Base-by-base conservation (phyloP, 2,113 vertebrate genomes). In the Pogona vitticeps region DNA sequence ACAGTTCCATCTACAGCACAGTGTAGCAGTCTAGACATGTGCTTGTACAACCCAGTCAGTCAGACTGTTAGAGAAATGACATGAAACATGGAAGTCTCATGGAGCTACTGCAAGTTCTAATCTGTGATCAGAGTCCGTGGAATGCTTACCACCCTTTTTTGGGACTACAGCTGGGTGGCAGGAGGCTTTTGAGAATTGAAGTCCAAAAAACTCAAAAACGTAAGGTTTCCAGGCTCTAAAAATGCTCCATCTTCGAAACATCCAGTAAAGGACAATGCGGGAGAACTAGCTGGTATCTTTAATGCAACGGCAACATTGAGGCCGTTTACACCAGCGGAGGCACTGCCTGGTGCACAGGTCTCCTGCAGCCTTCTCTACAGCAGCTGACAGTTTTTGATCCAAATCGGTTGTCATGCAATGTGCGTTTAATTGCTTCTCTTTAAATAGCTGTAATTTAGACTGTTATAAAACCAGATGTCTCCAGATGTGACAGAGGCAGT, bases 391-490 rank as follows among this genome's bases (percentile, higher is more conserved):
- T 59, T 31, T 10, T 31, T 10, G 6, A n/a, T 61, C 46, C 36
- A 28, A 70, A 52, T 46, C 28, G 6, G 14, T 28, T 14, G 33
- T 40, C 13, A 68, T 63, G 68, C 33, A 42, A 18, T 20, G 26
- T 6, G 6, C 20, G 36, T 38, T 77, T 76, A 83, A 42, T 77
- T 23, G 31, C 56, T 59, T 78, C 72, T 83, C 61, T 71, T 78
- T 83, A 88, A 86, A 86, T 80, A 75, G 52, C 73, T 76, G 65
- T 83, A 82, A 21, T 78, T 83, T 28, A n/a, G 21, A 61, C 67
- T 2, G 78, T 82, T 77, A 77, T 78, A 2, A 88, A 78, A 14
- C 17, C 38, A 26, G 26, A 59, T 3, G 28, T 71, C 63, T 70
- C 73, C 61, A 58, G 77, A 59, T 72, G 70, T 15, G 38, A 13